Percentiles rank a stretch among this genome's conserved stretches.
phyloP scores from a whole-genome alignment of 1,140 invertebrate species.

The Acromyrmex heyeri region DNA sequence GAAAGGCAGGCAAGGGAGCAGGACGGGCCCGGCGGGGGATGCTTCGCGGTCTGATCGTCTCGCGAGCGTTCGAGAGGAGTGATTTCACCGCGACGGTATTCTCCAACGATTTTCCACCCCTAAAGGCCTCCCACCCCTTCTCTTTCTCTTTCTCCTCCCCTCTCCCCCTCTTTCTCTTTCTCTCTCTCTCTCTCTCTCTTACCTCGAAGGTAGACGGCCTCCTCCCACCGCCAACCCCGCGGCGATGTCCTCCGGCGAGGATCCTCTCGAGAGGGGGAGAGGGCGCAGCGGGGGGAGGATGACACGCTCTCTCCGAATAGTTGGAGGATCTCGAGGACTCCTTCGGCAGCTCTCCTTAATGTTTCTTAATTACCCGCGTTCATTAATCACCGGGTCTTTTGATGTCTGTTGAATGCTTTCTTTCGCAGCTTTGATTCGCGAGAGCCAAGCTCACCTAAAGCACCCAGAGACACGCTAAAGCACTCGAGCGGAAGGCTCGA shows the following conservation, averaged over 20 bases:
- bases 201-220: constrained; percentile 33
- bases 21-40: constrained; percentile 52
- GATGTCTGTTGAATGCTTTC: constrained; percentile 34
- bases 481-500: constrained; percentile 8
- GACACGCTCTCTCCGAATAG: constrained; percentile 52
- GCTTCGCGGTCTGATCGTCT: constrained; percentile 57
- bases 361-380: constrained; percentile 63
- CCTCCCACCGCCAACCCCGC: constrained; percentile 25
- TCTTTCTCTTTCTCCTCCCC: constrained; percentile 12
- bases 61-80: constrained; percentile 54
- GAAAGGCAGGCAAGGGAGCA: constrained; percentile 42
- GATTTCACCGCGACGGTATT: constrained; percentile 56
- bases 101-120: constrained; percentile 59
- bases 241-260: constrained; percentile 57
- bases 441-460: background rate
- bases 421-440: constrained; percentile 27
- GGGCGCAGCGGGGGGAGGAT: background rate
- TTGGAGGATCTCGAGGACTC: constrained; percentile 34
- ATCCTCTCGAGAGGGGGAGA: constrained; percentile 27
- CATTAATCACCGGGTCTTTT: constrained; percentile 57
- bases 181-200: constrained; percentile 40
- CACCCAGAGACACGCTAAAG: constrained; percentile 19
- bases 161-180: background rate
- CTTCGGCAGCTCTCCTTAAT: constrained; percentile 50
- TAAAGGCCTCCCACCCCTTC: constrained; percentile 44